Evolutionary conservation across 2,888 invertebrate genomes (phyloP).

Genomic region (Emmelina monodactyla): DNA sequence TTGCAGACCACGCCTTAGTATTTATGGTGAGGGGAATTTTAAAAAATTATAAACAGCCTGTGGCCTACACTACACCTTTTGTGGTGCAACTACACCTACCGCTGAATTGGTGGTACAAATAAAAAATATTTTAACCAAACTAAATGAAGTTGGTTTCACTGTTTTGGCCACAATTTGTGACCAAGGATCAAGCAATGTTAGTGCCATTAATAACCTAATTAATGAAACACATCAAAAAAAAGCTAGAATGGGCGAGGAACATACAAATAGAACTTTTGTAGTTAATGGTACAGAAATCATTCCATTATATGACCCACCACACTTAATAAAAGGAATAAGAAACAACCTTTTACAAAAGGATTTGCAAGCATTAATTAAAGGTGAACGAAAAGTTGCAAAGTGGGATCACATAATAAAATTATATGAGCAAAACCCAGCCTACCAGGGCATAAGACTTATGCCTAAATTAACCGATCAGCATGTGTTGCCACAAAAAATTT

Average conservation of each 20-base stretch:
- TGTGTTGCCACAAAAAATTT: no score
- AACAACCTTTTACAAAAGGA: no score
- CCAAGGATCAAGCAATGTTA: no score
- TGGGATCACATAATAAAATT: no score
- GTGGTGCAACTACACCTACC: background rate
- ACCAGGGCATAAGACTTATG: no score
- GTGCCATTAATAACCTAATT: background rate
- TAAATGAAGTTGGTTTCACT: background rate
- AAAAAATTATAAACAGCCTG: background rate
- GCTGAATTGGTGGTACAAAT: background rate
- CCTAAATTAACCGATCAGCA: no score
- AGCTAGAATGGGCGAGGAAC: background rate
- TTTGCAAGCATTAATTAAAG: no score
- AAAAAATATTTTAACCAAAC: background rate
- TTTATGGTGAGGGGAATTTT: slow-evolving; percentile 1
- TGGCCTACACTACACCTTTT: background rate
- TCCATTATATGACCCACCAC: background rate
- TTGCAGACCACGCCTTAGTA: background rate
- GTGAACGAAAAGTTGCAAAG: no score
- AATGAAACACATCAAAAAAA: background rate
- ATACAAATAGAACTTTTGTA: no score
- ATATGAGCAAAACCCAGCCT: no score
- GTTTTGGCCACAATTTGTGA: background rate
- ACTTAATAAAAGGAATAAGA: no score
- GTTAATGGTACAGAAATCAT: background rate